phyloP scores from a whole-genome alignment of 2,797 vertebrate genomes.

The Agapornis canus region DNA sequence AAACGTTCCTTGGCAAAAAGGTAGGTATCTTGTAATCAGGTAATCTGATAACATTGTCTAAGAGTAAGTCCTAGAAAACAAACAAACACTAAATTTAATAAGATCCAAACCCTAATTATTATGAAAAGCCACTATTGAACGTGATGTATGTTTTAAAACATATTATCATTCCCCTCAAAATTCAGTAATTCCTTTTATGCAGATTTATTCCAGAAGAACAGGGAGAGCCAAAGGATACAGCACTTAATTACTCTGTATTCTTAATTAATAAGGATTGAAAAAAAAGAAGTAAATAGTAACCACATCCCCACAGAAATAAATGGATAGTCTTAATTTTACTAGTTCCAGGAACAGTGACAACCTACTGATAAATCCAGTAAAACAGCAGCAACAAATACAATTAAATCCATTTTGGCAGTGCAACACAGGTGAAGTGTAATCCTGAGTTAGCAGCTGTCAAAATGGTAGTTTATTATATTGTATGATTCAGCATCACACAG shows the following conservation, averaged over 20 bases:
- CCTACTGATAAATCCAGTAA: neutral
- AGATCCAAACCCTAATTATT: neutral
- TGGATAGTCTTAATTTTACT: neutral
- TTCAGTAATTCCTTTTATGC: neutral
- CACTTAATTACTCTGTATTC: neutral
- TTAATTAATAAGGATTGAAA: neutral
- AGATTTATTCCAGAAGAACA: neutral
- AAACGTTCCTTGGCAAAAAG: neutral
- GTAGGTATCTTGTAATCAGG: neutral
- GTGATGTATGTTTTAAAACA: neutral
- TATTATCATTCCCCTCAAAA: neutral
- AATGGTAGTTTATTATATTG: neutral
- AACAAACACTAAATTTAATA: neutral
- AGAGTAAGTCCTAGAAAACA: neutral
- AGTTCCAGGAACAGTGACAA: neutral
- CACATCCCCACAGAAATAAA: neutral
- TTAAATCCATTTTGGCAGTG: neutral
- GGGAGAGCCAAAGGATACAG: neutral
- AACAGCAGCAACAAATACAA: neutral
- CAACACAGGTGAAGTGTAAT: neutral
- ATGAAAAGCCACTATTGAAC: neutral
- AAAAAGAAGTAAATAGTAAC: neutral
- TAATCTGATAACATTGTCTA: neutral
- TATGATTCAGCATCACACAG: neutral
- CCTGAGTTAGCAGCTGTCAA: neutral